Conservation (phyloP, 2,888 invertebrate species). For the Cosmia trapezina region DNA sequence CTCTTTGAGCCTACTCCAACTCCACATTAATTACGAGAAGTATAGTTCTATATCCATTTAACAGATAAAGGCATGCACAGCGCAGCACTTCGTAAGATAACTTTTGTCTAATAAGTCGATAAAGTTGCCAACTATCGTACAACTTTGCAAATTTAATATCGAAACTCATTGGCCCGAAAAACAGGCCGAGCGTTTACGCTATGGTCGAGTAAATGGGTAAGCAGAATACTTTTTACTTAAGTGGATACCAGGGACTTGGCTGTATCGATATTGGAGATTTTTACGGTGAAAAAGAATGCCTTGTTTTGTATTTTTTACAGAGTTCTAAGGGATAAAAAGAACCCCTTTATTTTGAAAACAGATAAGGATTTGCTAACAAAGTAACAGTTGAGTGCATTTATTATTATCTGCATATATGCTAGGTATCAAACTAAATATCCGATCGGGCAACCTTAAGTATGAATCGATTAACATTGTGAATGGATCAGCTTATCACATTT, state of each 20-base stretch:
- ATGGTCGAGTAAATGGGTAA: constrained; percentile 53
- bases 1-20: neutral
- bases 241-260: constrained; percentile 46
- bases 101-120: constrained; percentile 70
- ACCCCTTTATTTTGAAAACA: neutral
- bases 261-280: constrained; percentile 23
- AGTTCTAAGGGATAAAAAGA: no score
- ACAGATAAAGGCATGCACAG: constrained; percentile 58
- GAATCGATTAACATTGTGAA: neutral
- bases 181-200: constrained; percentile 62
- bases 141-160: constrained; percentile 74
- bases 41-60: constrained; percentile 51
- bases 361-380: no score
- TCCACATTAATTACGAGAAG: constrained; percentile 43
- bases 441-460: no score
- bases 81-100: constrained; percentile 61
- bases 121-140: constrained; percentile 69
- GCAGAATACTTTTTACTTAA: constrained; percentile 57
- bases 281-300: constrained; percentile 6
- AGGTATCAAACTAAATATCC: neutral
- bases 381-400: no score
- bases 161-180: constrained; percentile 72
- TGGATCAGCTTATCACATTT: neutral
- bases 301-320: constrained; percentile 10
- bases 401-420: no score